Base-by-base conservation (phyloP, 2,797 vertebrate genomes). In the Diplodus sargus region DNA sequence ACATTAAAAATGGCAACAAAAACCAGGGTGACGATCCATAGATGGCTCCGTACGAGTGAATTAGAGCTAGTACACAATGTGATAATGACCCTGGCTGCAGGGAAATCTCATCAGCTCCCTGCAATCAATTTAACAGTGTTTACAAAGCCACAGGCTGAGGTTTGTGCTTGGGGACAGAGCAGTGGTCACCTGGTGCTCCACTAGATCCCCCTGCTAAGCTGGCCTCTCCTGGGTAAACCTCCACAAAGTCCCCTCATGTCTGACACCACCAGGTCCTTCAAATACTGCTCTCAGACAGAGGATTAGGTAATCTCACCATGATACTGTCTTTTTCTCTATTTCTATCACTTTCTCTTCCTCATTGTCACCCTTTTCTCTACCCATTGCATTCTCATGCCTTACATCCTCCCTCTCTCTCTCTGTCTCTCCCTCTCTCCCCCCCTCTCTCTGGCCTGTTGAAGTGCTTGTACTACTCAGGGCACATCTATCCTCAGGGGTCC, bases 221-320 rank as follows among this genome's bases (percentile, higher is more conserved):
- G 81, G 76, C 87, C 90, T 92, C 90, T 92, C 91, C 78, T 74
- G 82, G 88, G 88, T 92, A 91, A 93, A 93, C 91, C 91, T 88
- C 84, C 87, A 85, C 86, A 90, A 93, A 94, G 91, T 85, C 88
- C 83, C 86, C 93, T 89, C 79, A 79, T 89, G 87, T 93, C 84
- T 90, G 89, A 95, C 88, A 93, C 90, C 85, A 91, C 79, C 82
- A 90, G 89, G 82, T 85, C 91, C 90, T 90, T 93, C 89, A 90
- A 91, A 91, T 85, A 90, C 89, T 87, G 78, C 91, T 92, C 87
- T 91, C 85, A 91, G 90, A 93, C 86, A 85, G 91, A 93, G 93
- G 93, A 95, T 95, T 92, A 95, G 92, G 93, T 93, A 89, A 95
- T 94, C 93, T 93, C 86, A 70, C 84, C 87, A 91, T 87, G 88